Percentiles rank a stretch among this genome's conserved stretches.
Conservation (phyloP, 2,113 vertebrate species). For the Amazona guildingii region DNA sequence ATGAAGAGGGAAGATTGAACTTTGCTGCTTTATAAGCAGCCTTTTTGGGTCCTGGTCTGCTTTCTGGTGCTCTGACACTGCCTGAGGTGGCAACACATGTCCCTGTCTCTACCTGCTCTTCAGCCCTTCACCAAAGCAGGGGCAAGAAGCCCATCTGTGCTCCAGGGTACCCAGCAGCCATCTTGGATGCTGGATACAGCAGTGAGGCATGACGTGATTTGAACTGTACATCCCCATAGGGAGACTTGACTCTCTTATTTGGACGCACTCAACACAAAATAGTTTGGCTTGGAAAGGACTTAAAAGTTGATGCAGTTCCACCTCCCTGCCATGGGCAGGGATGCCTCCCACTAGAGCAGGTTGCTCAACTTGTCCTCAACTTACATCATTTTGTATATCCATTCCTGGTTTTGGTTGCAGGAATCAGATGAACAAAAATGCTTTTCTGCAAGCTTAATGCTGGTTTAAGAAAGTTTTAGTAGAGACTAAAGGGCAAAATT, state of each 20-base stretch:
- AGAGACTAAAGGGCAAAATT: neutral
- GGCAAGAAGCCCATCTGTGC: neutral
- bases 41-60: neutral
- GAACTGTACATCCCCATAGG: neutral
- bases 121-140: neutral
- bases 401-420: neutral
- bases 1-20: constrained; percentile 60
- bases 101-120: neutral
- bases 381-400: too few relatives aligned
- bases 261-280: neutral
- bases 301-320: neutral
- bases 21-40: constrained; percentile 2
- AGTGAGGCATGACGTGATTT: accelerated
- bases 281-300: neutral
- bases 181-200: neutral
- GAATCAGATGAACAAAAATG: neutral
- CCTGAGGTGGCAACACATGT: neutral
- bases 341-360: neutral
- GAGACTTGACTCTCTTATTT: neutral
- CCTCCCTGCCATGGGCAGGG: neutral
- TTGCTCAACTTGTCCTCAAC: neutral
- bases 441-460: accelerated
- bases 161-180: neutral
- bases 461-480: neutral
- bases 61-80: neutral